phyloP scores from a whole-genome alignment of 2,797 vertebrate genomes.

The Falco concolor region DNA sequence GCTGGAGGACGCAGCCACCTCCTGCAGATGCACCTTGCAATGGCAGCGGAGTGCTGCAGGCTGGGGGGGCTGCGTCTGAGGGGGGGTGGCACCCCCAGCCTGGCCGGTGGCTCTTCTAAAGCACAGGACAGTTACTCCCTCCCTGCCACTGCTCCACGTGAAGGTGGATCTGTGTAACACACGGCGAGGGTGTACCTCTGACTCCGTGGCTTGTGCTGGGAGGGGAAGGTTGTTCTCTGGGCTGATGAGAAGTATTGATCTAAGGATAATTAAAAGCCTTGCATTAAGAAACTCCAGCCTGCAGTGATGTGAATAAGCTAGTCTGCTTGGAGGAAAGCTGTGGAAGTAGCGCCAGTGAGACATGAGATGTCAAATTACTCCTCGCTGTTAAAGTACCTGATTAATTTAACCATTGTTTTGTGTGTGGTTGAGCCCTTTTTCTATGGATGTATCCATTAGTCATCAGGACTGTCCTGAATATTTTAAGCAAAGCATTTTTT shows the following conservation, averaged over 20 bases:
- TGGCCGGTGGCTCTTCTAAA: rapidly evolving
- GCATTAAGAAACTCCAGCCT: background rate
- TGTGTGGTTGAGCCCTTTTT: background rate
- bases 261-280: background rate
- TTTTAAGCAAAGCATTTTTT: background rate
- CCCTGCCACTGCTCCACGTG: rapidly evolving
- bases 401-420: background rate
- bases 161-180: rapidly evolving
- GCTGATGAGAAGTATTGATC: background rate
- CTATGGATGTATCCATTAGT: background rate
- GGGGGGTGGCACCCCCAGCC: background rate
- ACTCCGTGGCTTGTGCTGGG: rapidly evolving
- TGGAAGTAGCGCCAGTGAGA: background rate
- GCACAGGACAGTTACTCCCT: background rate
- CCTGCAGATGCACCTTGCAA: rapidly evolving
- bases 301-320: background rate
- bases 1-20: background rate
- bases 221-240: background rate
- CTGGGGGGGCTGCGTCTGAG: background rate
- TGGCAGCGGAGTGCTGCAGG: background rate
- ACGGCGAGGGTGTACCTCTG: rapidly evolving
- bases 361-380: background rate
- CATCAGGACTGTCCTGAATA: background rate
- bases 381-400: background rate
- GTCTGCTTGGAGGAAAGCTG: background rate